phyloP scores from a whole-genome alignment of 1,140 invertebrate genomes.

The Nixonia krombeini region DNA sequence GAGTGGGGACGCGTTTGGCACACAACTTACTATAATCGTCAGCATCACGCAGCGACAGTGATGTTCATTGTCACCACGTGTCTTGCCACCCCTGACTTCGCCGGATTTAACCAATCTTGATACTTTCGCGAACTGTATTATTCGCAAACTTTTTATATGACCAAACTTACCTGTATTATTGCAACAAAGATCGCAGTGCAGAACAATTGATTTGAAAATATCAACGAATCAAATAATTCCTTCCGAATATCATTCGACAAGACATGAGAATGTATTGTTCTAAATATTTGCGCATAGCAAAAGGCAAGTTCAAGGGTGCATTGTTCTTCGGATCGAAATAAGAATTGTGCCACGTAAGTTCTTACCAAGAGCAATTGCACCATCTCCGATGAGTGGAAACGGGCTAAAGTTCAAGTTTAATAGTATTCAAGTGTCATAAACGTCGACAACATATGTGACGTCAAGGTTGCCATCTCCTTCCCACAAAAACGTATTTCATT shows the following conservation, averaged over 20 bases:
- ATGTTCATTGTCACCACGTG: slow-evolving; percentile 45
- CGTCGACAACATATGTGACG: neutral
- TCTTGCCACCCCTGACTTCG: slow-evolving; percentile 22
- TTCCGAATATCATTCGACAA: too few relatives aligned
- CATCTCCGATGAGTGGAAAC: neutral
- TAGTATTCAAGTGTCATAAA: neutral
- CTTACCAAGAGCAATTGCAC: slow-evolving; percentile 3
- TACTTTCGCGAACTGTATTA: slow-evolving; percentile 15
- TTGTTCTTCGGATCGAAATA: neutral
- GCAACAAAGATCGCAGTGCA: too few relatives aligned
- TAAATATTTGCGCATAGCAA: too few relatives aligned
- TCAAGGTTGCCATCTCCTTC: neutral
- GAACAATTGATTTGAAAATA: too few relatives aligned
- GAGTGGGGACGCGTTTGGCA: slow-evolving; percentile 52
- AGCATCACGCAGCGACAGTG: too few relatives aligned
- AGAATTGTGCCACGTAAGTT: neutral
- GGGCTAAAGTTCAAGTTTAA: slow-evolving; percentile 5
- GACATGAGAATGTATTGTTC: too few relatives aligned
- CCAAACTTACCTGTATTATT: too few relatives aligned
- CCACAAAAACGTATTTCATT: neutral
- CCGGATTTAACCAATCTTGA: slow-evolving; percentile 30
- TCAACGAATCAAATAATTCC: too few relatives aligned
- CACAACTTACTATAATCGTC: slow-evolving; percentile 39
- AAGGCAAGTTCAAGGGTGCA: slow-evolving; percentile 4
- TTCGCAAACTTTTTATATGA: too few relatives aligned